Evolutionary conservation across 1,140 invertebrate genomes (phyloP).

Genomic region (Cyclina sinensis): DNA sequence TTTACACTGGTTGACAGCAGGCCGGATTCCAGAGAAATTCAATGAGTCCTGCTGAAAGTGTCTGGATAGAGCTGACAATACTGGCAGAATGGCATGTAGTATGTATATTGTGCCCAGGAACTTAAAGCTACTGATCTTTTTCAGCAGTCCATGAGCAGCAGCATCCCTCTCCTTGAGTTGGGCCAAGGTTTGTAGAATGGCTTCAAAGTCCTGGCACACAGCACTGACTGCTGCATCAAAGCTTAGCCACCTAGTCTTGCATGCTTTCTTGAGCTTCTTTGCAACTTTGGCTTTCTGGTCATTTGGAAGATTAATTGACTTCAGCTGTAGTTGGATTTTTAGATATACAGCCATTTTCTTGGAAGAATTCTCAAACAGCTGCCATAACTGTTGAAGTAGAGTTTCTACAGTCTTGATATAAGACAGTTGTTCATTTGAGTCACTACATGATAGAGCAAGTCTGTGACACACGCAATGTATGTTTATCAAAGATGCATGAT

Average conservation of each 20-base stretch:
- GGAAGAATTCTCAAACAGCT: constrained; percentile 68
- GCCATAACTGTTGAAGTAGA: constrained; percentile 58
- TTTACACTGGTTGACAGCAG: not conserved
- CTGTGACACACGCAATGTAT: constrained; percentile 66
- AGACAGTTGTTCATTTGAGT: constrained; percentile 55
- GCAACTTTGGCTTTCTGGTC: constrained; percentile 6
- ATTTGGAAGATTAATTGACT: not conserved
- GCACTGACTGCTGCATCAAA: constrained; percentile 57
- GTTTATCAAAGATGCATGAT: constrained; percentile 3
- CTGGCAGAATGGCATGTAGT: constrained; percentile 18
- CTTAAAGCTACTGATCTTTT: constrained; percentile 48
- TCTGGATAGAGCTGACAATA: constrained; percentile 22
- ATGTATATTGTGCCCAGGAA: constrained; percentile 57
- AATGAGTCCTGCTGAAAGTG: constrained; percentile 32
- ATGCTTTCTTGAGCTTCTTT: constrained; percentile 66
- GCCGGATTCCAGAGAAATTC: constrained; percentile 12
- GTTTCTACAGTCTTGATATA: constrained; percentile 65
- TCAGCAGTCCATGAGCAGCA: constrained; percentile 64
- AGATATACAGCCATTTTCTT: constrained; percentile 62
- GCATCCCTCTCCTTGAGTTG: constrained; percentile 31
- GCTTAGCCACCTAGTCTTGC: constrained; percentile 67
- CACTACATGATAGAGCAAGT: constrained; percentile 65
- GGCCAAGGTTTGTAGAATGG: constrained; percentile 23
- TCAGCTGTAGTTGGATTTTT: constrained; percentile 39
- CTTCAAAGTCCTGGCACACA: constrained; percentile 39